phyloP scores from a whole-genome alignment of 2,113 vertebrate genomes.

The Oryzias melastigma region DNA sequence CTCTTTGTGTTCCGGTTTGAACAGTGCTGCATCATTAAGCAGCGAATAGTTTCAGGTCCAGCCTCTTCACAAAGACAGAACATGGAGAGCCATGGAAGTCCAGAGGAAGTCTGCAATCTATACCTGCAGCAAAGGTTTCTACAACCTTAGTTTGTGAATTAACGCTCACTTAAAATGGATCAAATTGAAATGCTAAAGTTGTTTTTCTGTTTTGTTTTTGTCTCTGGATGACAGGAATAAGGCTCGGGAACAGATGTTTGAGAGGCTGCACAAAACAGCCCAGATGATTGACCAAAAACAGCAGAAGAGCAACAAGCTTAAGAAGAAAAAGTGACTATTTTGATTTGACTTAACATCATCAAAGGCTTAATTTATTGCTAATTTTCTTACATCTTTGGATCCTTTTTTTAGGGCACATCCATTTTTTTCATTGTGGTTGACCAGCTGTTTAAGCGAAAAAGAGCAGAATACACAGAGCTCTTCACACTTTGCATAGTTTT shows the following conservation, averaged over 20 bases:
- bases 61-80: conserved; percentile 18
- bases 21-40: conserved; percentile 36
- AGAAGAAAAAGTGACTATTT: background rate
- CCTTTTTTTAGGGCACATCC: too few relatives aligned
- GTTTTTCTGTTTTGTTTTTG: conserved; percentile 20
- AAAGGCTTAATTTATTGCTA: too few relatives aligned
- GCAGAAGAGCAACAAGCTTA: conserved; percentile 4
- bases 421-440: too few relatives aligned
- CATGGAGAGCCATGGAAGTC: background rate
- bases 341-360: background rate
- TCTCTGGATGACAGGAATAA: conserved; percentile 53
- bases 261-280: conserved; percentile 40
- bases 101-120: conserved; percentile 54
- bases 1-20: conserved; percentile 59
- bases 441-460: too few relatives aligned
- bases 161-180: too few relatives aligned
- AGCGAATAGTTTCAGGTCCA: conserved; percentile 10
- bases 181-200: background rate
- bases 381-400: too few relatives aligned
- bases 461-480: too few relatives aligned
- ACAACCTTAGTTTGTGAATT: background rate
- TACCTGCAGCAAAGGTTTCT: conserved; percentile 69
- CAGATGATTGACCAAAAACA: background rate
- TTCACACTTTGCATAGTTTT: too few relatives aligned
- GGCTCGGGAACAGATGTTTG: conserved; percentile 47